Percentiles rank a stretch among this genome's conserved stretches.
Evolutionary conservation across 53 echinoderm and acorn worm genomes (phyloP).

Genomic region (Patiria pectinifera): DNA sequence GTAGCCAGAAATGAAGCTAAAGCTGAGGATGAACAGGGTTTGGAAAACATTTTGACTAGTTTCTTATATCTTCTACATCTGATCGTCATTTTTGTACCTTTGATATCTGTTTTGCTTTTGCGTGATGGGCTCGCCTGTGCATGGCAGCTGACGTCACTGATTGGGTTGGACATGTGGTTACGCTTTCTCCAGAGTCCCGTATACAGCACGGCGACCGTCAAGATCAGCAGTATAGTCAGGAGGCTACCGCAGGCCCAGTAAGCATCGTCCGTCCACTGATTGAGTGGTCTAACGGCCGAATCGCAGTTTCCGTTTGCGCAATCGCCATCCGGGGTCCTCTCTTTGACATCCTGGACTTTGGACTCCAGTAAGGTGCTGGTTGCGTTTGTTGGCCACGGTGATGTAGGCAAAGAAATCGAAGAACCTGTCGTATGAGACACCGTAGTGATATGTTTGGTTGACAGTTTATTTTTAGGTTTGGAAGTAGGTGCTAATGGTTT

Average conservation of each 20-base stretch:
- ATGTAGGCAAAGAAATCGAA: background rate
- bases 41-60: too few relatives aligned
- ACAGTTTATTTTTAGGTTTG: background rate
- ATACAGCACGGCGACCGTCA: slow-evolving; percentile 81
- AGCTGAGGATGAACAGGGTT: too few relatives aligned
- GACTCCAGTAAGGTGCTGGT: background rate
- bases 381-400: background rate
- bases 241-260: slow-evolving; percentile 85
- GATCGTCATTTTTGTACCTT: slow-evolving; percentile 11
- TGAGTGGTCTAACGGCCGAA: background rate
- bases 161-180: slow-evolving; percentile 64
- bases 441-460: background rate
- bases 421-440: background rate
- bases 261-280: slow-evolving; percentile 51
- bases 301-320: background rate
- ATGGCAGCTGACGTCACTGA: slow-evolving; percentile 49
- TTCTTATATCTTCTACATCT: too few relatives aligned
- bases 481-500: background rate
- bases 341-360: slow-evolving; percentile 18
- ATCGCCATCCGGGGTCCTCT: slow-evolving; percentile 38
- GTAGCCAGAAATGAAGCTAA: too few relatives aligned
- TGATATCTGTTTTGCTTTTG: slow-evolving; percentile 59
- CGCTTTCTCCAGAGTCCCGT: slow-evolving; percentile 93
- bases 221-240: slow-evolving; percentile 66
- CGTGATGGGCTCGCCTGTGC: slow-evolving; percentile 17